Percentiles rank a stretch among this genome's conserved stretches.
phyloP scores from a whole-genome alignment of 2,888 invertebrate genomes.

The Athrips mouffetella region DNA sequence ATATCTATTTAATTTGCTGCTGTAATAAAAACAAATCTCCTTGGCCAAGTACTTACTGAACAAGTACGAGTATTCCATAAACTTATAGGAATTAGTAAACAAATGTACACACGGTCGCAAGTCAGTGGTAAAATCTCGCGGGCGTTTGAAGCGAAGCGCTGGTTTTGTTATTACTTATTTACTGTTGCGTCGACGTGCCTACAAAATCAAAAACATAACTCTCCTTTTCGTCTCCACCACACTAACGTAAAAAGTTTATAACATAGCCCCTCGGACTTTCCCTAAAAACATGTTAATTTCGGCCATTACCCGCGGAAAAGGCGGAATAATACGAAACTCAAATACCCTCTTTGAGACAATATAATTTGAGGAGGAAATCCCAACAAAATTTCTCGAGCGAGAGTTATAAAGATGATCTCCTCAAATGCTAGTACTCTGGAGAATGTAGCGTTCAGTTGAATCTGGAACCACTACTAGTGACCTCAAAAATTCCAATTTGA shows the following conservation, averaged over 20 bases:
- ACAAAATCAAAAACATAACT: background rate
- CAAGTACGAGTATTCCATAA: too few relatives aligned
- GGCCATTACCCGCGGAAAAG: background rate
- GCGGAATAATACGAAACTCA: conserved; percentile 15
- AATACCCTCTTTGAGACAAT: conserved; percentile 29
- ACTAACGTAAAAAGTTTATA: background rate
- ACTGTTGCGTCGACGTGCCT: too few relatives aligned
- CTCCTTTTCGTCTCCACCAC: background rate
- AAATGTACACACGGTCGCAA: too few relatives aligned
- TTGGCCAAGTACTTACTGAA: too few relatives aligned
- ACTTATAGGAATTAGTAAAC: too few relatives aligned
- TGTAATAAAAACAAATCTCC: too few relatives aligned
- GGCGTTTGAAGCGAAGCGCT: too few relatives aligned
- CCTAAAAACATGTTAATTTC: conserved; percentile 5
- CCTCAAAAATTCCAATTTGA: background rate
- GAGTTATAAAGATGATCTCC: conserved; percentile 49
- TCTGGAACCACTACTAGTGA: conserved; percentile 26
- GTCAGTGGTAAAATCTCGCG: too few relatives aligned
- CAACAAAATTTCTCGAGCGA: conserved; percentile 35
- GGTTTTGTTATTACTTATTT: too few relatives aligned
- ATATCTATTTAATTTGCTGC: too few relatives aligned
- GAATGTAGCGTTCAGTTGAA: conserved; percentile 31
- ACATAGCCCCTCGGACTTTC: background rate
- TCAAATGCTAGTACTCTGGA: conserved; percentile 33
- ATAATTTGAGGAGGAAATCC: conserved; percentile 32